Conservation (phyloP, 2,113 vertebrate genomes). For the Pholis gunnellus region DNA sequence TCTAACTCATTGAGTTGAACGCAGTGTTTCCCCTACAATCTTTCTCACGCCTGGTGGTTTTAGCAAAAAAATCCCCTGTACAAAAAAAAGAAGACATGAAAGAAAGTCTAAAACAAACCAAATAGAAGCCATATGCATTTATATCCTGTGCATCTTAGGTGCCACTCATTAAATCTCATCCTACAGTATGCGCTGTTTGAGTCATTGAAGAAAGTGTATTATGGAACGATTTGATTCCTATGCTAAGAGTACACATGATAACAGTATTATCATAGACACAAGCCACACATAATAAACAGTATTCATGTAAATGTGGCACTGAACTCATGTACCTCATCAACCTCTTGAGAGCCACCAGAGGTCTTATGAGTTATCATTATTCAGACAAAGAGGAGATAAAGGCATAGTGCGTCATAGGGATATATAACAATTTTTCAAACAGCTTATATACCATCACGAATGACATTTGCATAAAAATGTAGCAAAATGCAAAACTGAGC, state of each 20-base stretch:
- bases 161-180: slow-evolving; percentile 43
- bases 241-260: not conserved
- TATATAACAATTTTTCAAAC: slow-evolving; percentile 22
- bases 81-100: slow-evolving; percentile 38
- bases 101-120: slow-evolving; percentile 22
- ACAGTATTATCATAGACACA: not conserved
- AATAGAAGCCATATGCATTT: slow-evolving; percentile 33
- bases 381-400: slow-evolving; percentile 22
- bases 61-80: slow-evolving; percentile 48
- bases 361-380: slow-evolving; percentile 36
- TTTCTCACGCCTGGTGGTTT: slow-evolving; percentile 44
- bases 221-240: slow-evolving; percentile 22
- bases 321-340: slow-evolving; percentile 39
- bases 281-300: slow-evolving; percentile 27
- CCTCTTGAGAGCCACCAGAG: slow-evolving; percentile 16
- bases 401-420: slow-evolving; percentile 17
- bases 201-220: slow-evolving; percentile 20
- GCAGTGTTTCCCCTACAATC: slow-evolving; percentile 47
- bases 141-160: slow-evolving; percentile 34
- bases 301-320: slow-evolving; percentile 1
- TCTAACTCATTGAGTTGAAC: slow-evolving; percentile 35
- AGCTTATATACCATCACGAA: slow-evolving; percentile 24
- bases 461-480: slow-evolving; percentile 62
- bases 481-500: slow-evolving; percentile 55
- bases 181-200: slow-evolving; percentile 18